A percentile compares a stretch with the other conserved stretches of the same genome.
Evolutionary conservation across 1,140 invertebrate genomes (phyloP).

Genomic region (Globodera rostochiensis): DNA sequence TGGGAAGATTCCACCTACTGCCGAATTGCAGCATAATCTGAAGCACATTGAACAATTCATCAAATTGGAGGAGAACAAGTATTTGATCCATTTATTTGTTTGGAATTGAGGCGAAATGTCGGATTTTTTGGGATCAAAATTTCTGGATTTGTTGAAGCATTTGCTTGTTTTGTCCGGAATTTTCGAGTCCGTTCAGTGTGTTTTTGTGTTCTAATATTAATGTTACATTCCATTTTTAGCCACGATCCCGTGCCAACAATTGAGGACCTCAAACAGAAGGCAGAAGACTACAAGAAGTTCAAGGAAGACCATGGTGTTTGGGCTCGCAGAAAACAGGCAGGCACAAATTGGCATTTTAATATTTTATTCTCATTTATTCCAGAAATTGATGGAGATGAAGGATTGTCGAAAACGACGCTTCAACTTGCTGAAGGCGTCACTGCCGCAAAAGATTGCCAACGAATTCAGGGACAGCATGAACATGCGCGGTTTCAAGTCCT

Average conservation of each 20-base stretch:
- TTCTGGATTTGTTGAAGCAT: conserved; percentile 4
- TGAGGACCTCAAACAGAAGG: conserved; percentile 29
- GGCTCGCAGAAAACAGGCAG: not conserved
- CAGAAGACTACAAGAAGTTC: conserved; percentile 12
- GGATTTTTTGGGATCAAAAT: not conserved
- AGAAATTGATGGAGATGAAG: conserved; percentile 24
- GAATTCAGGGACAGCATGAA: conserved; percentile 29
- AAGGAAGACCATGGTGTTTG: conserved; percentile 13
- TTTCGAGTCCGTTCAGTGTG: too few species aligned
- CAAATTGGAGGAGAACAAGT: conserved; percentile 28
- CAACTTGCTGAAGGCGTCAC: not conserved
- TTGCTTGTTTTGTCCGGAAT: too few species aligned
- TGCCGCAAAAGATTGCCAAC: conserved; percentile 26
- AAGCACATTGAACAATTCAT: not conserved
- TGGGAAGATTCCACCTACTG: conserved; percentile 18
- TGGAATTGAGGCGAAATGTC: too few species aligned
- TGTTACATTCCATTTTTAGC: conserved; percentile 10
- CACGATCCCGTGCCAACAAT: conserved; percentile 27
- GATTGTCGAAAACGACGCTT: conserved; percentile 7
- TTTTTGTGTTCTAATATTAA: too few species aligned
- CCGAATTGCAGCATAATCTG: conserved; percentile 8
- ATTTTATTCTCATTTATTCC: conserved; percentile 2
- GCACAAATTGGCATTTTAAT: not conserved
- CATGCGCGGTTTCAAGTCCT: conserved; percentile 23
- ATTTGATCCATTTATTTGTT: not conserved